Conservation (phyloP, 1,140 invertebrate species). For the Hetaerina americana region DNA sequence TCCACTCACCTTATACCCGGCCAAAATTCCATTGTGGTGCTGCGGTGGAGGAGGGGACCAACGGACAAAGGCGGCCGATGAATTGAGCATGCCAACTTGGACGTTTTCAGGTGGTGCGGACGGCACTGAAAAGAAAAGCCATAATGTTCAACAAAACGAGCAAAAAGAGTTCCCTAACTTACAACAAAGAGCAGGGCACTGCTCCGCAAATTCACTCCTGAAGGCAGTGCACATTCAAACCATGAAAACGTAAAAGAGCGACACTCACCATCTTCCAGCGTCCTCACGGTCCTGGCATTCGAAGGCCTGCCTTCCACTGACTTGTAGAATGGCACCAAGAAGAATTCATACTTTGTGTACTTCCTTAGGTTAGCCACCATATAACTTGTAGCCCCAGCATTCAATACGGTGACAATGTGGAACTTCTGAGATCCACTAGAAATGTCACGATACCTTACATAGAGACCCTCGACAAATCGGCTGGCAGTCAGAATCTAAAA, state of each 20-base stretch:
- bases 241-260: background rate
- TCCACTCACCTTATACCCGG: constrained; percentile 79
- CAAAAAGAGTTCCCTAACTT: constrained; percentile 15
- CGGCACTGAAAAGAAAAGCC: constrained; percentile 39
- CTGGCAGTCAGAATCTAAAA: constrained; percentile 36
- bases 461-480: constrained; percentile 70
- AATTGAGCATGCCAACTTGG: constrained; percentile 68
- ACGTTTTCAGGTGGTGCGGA: constrained; percentile 70
- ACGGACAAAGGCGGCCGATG: constrained; percentile 58
- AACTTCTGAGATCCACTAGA: constrained; percentile 47
- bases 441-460: constrained; percentile 78
- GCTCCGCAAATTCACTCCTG: background rate
- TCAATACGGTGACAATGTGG: constrained; percentile 54
- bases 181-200: constrained; percentile 4
- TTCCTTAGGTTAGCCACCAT: constrained; percentile 61
- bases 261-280: constrained; percentile 54
- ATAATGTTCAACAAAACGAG: no score
- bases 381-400: constrained; percentile 48
- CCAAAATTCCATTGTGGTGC: constrained; percentile 66
- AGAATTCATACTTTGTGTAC: constrained; percentile 77
- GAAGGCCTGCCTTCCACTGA: constrained; percentile 70
- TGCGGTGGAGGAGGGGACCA: constrained; percentile 68
- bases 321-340: constrained; percentile 75
- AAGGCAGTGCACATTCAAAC: background rate
- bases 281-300: constrained; percentile 53